Base-by-base conservation (phyloP, 2,113 vertebrate genomes). In the Pseudopodoces humilis region DNA sequence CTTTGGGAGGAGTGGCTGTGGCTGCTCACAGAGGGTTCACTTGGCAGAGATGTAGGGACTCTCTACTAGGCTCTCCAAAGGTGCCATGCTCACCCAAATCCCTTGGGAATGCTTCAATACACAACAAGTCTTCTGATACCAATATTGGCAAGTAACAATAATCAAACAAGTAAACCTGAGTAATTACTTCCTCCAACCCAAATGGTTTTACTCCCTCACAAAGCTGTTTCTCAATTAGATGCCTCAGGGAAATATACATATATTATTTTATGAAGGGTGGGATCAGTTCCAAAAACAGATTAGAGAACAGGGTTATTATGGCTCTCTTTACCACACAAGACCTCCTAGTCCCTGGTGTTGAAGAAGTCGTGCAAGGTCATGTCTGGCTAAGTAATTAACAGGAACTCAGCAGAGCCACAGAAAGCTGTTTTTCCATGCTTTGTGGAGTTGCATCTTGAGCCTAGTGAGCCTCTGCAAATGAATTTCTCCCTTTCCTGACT, bases 301-400 rank as follows among this genome's bases (percentile, higher is more conserved):
- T 58, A 71, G 21, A 60, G 23, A 90, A 72, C 9, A 2, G 39
- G 43, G 46, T 87, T 96, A 55, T 86, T 90, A 62, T 14, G 68
- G 62, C 56, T 93, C 28, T 92, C 44, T 77, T 92, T 93, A 72
- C 86, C 92, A 69, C 31, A 11, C 35, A 88, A 88, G 47, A 81
- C 46, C 64, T 92, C 44, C 78, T 15, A 35, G 59, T 80, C 52
- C 47, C 31, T n/a, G 33, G 23, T 44, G 59, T 39, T 86, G 24
- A 4, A 86, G 30, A 44, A 92, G 58, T 33, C 76, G 50, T 71
- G 39, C 81, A 80, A 93, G 91, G 72, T 94, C 47, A 27, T 63
- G 87, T 74, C 83, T 94, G 60, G 35, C 78, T 88, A 46, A 92
- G 86, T 84, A 95, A 95, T 94, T 91, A 95, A 74, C 81, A 94